Percentiles rank a stretch among this genome's conserved stretches.
Conservation (phyloP, 2,888 invertebrate genomes). For the Archips xylosteana region DNA sequence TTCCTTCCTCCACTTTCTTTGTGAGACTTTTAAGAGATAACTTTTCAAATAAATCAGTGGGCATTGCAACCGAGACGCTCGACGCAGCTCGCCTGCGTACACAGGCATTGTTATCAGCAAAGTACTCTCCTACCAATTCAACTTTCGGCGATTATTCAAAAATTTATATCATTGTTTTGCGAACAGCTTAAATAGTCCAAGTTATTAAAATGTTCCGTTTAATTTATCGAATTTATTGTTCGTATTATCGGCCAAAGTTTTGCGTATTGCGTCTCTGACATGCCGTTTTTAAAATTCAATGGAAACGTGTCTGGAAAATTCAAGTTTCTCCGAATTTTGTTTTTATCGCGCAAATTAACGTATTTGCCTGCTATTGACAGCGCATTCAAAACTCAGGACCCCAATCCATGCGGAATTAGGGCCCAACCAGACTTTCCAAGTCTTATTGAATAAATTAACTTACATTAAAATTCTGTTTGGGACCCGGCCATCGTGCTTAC, state of each 20-base stretch:
- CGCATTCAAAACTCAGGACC: slow-evolving; percentile 29
- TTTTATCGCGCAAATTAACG: slow-evolving; percentile 13
- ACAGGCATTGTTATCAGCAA: slow-evolving; percentile 70
- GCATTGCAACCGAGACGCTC: slow-evolving; percentile 63
- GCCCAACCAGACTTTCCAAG: slow-evolving; percentile 59
- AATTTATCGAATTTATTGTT: slow-evolving; percentile 30
- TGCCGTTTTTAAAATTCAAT: not conserved
- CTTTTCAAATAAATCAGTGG: slow-evolving; percentile 80
- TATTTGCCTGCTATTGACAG: slow-evolving; percentile 28
- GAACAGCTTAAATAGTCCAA: slow-evolving; percentile 40
- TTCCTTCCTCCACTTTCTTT: slow-evolving; percentile 54
- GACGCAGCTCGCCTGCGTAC: slow-evolving; percentile 55
- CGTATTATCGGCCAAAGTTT: not conserved
- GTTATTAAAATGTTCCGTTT: slow-evolving; percentile 25
- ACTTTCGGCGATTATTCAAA: slow-evolving; percentile 68
- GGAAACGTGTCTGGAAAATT: not conserved
- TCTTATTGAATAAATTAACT: slow-evolving; percentile 82
- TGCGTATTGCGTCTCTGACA: not conserved
- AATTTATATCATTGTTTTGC: slow-evolving; percentile 61
- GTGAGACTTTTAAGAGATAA: slow-evolving; percentile 66
- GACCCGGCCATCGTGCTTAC: slow-evolving; percentile 55
- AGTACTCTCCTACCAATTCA: slow-evolving; percentile 52
- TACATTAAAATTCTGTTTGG: slow-evolving; percentile 80
- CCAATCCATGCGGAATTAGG: slow-evolving; percentile 59
- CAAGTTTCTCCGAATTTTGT: slow-evolving; percentile 6